Conservation (phyloP, 2,888 invertebrate genomes). For the Cistogaster globosa region DNA sequence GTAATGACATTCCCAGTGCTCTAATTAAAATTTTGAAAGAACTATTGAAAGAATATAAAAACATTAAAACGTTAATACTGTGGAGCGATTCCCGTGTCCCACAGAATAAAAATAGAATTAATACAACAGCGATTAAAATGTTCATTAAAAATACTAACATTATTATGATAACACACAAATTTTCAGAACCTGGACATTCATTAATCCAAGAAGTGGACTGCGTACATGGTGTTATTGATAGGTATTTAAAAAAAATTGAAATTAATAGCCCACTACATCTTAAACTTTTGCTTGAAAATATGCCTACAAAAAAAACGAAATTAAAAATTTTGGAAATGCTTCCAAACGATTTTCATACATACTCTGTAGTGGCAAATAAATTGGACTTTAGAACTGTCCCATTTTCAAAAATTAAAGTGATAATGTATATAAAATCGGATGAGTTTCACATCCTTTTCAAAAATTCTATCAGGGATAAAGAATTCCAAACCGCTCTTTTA, state of each 20-base stretch:
- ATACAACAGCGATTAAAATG: background rate
- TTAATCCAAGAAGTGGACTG: slow-evolving; percentile 5
- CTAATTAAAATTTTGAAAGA: slow-evolving; percentile 18
- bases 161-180: background rate
- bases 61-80: background rate
- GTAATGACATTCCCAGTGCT: slow-evolving; percentile 16
- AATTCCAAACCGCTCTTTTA: too few relatives aligned
- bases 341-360: slow-evolving; percentile 9
- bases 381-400: background rate
- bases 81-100: slow-evolving; percentile 32
- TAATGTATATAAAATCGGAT: slow-evolving; percentile 9
- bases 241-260: slow-evolving; percentile 6
- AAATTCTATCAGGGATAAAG: too few relatives aligned
- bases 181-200: too few relatives aligned
- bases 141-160: background rate
- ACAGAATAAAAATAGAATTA: slow-evolving; percentile 30
- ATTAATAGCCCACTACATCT: slow-evolving; percentile 14
- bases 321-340: slow-evolving; percentile 10
- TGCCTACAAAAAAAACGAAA: slow-evolving; percentile 4
- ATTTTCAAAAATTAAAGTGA: slow-evolving; percentile 6
- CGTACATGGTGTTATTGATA: slow-evolving; percentile 13
- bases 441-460: background rate
- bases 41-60: background rate
- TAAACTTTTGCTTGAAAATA: slow-evolving; percentile 17
- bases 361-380: background rate